Percentiles rank a stretch among this genome's conserved stretches.
phyloP scores from a whole-genome alignment of 2,113 vertebrate species.

The Motacilla tschutschensis region DNA sequence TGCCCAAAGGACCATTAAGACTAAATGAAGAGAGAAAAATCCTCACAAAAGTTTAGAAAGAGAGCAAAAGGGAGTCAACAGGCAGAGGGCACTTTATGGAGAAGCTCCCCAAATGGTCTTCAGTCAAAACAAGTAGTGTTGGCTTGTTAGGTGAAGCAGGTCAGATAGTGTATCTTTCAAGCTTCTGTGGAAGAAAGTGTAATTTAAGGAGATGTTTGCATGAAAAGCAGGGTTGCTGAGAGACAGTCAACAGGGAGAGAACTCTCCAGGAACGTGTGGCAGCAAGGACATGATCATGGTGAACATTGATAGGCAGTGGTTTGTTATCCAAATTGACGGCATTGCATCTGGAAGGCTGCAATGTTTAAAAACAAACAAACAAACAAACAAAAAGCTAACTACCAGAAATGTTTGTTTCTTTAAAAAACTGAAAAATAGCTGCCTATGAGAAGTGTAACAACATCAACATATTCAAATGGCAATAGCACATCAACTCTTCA shows the following conservation, averaged over 20 bases:
- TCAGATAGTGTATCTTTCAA: not conserved
- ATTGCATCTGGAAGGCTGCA: not conserved
- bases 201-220: not conserved
- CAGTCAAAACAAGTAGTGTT: not conserved
- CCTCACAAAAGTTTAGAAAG: not conserved
- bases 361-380: not conserved
- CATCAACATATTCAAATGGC: not conserved
- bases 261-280: not conserved
- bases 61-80: not conserved
- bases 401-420: not conserved
- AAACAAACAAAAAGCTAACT: not conserved
- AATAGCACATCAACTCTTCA: not conserved
- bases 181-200: not conserved
- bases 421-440: not conserved
- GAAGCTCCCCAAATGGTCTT: not conserved
- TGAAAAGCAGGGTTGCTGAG: not conserved
- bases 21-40: not conserved
- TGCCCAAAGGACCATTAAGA: not conserved
- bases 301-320: not conserved
- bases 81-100: not conserved
- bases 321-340: not conserved
- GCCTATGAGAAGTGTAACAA: not conserved
- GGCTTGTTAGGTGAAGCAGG: not conserved
- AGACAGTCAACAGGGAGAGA: not conserved
- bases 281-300: not conserved